Conservation (phyloP, 2,113 vertebrate species). For the Emydocephalus ijimae region DNA sequence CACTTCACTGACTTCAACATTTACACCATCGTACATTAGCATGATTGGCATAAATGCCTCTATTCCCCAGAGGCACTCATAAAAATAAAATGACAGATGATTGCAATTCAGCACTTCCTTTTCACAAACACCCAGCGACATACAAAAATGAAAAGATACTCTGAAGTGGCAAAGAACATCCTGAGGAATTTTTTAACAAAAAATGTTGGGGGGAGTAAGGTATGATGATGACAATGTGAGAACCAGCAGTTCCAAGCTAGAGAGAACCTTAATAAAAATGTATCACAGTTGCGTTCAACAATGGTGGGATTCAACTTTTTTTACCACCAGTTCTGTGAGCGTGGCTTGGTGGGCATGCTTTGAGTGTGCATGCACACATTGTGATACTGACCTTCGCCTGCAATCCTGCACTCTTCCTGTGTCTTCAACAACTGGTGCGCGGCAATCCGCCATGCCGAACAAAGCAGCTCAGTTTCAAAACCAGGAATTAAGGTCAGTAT, state of each 20-base stretch:
- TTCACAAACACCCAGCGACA: not conserved
- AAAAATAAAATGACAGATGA: not conserved
- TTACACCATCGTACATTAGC: not conserved
- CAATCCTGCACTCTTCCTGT: no score
- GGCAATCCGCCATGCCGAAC: no score
- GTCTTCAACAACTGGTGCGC: no score
- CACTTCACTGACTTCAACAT: not conserved
- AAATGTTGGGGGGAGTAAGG: not conserved
- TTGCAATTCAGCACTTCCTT: not conserved
- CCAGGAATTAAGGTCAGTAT: no score
- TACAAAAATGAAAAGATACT: not conserved
- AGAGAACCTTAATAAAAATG: not conserved
- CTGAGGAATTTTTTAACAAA: not conserved
- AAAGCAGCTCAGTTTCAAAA: no score
- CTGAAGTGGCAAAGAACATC: not conserved
- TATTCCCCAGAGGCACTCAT: not conserved
- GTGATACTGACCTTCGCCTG: no score
- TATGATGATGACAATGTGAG: not conserved
- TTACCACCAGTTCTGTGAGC: no score
- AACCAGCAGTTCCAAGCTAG: not conserved
- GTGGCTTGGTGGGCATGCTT: no score
- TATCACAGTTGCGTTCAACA: not conserved
- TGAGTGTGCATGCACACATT: no score
- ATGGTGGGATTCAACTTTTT: no score
- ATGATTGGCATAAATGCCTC: not conserved